These are phyloP conservation scores for Girardia tigrina DNA, from an alignment of 2,888 invertebrate species.

Conservation along the genomic window DNA sequence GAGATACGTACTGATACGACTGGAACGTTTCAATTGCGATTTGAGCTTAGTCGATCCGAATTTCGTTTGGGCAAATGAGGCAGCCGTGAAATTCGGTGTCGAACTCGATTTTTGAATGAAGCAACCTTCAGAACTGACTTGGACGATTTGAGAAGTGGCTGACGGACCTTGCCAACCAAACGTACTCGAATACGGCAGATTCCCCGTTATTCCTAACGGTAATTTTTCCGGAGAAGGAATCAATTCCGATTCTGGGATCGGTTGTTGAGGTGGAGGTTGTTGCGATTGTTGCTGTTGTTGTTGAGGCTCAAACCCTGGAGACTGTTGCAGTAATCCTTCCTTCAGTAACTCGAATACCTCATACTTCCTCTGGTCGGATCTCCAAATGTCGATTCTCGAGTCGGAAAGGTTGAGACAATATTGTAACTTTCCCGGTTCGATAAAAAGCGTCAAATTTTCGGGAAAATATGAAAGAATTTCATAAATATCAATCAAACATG, in stretches of 20 bases:
- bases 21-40: slow-evolving; percentile 10
- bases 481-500: slow-evolving; percentile 74
- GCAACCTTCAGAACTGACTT: not conserved
- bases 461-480: slow-evolving; percentile 87
- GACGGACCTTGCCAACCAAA: not conserved
- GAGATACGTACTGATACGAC: not conserved
- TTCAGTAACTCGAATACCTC: not conserved
- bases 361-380: slow-evolving; percentile 4
- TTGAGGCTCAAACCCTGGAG: not conserved
- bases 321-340: slow-evolving; percentile 2
- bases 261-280: too few species aligned
- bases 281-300: not conserved
- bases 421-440: slow-evolving; percentile 78
- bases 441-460: slow-evolving; percentile 84
- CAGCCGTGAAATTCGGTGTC: slow-evolving; percentile 62
- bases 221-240: not conserved
- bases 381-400: not conserved
- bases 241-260: not conserved
- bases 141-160: not conserved
- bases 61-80: slow-evolving; percentile 94
- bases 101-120: slow-evolving; percentile 36
- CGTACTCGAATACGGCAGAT: slow-evolving; percentile 19
- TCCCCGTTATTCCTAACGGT: not conserved
- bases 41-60: slow-evolving; percentile 87
- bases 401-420: slow-evolving; percentile 64